Evolutionary conservation across 2,888 invertebrate genomes (phyloP), one percentile per base, ranked within the genome.

Genomic region (Plusia festucae): DNA sequence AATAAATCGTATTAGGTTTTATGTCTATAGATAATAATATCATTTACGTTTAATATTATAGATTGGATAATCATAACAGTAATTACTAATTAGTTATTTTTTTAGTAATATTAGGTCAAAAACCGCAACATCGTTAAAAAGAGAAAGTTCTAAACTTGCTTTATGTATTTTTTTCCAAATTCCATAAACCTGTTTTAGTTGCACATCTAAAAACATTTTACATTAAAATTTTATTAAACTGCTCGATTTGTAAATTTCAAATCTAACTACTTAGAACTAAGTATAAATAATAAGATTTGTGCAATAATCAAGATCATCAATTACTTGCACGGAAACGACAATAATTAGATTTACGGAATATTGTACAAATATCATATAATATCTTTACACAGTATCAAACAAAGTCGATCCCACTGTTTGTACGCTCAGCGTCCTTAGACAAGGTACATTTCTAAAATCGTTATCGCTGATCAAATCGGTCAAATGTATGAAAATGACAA

Each of bases 81-180:
- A 15, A 34, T 15, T 13, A 15, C 4, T 11, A 11, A 4, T 13
- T 15, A 13, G 22, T 15, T n/a, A 4, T 49, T 11, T 11, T 6
- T 52, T 49, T 24, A 32, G 65, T n/a, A n/a, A 40, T 30, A 15
- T 46, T 22, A 16, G 15, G 22, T 49, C n/a, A 7, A 30, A 16
- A 58, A 46, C 32, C 24, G 13, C 9, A 58, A 61, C 13, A 53
- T 49, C 58, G 9, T 59, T 53, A 60, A 11, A 62, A 73, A 71
- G 40, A 52, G 71, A 76, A 73, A 76, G 65, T 60, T 24, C 0
- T 1, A 34, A 56, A 53, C 16, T 18, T 59, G 18, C 51, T 55
- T 32, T 24, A 8, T 18, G 18, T 18, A 18, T 20, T 49, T 15
- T 40, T 46, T 16, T 49, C 11, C 16, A 46, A 49, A 49, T n/a